These are phyloP conservation scores for Lepidotrigona ventralis DNA, from an alignment of 1,140 invertebrate species.

Conservation along the genomic window DNA sequence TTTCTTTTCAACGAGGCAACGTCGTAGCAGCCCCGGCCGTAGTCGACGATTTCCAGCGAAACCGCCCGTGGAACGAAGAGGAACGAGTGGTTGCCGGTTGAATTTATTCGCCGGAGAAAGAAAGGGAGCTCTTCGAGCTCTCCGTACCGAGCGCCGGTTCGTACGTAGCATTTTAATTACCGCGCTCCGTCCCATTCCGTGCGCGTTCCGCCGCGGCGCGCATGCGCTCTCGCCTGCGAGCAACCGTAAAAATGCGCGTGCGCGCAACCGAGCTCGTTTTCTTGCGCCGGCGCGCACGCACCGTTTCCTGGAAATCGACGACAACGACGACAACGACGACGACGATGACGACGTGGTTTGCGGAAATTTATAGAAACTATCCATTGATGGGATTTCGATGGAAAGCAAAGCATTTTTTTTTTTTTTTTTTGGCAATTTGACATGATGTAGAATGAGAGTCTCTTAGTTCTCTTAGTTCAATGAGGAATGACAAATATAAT, in stretches of 20 bases:
- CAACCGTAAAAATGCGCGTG: constrained; percentile 34
- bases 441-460: too few species aligned
- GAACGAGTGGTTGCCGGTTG: constrained; percentile 21
- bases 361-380: not conserved
- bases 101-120: constrained; percentile 49
- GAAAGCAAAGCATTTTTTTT: too few species aligned
- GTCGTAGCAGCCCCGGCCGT: not conserved
- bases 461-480: not conserved
- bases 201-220: constrained; percentile 12
- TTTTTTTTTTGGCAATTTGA: too few species aligned
- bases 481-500: too few species aligned
- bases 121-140: constrained; percentile 36
- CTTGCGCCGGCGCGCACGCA: constrained; percentile 14
- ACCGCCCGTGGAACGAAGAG: constrained; percentile 35
- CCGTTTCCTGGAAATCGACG: constrained; percentile 9
- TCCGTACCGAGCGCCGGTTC: constrained; percentile 27
- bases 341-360: not conserved
- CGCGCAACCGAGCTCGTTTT: constrained; percentile 24
- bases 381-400: not conserved
- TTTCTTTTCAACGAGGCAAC: constrained; percentile 21
- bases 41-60: constrained; percentile 44
- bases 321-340: not conserved
- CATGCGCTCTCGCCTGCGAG: constrained; percentile 20
- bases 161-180: constrained; percentile 54
- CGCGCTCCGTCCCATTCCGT: constrained; percentile 42